Conservation (phyloP, 2,113 vertebrate genomes). For the Diadophis punctatus region DNA sequence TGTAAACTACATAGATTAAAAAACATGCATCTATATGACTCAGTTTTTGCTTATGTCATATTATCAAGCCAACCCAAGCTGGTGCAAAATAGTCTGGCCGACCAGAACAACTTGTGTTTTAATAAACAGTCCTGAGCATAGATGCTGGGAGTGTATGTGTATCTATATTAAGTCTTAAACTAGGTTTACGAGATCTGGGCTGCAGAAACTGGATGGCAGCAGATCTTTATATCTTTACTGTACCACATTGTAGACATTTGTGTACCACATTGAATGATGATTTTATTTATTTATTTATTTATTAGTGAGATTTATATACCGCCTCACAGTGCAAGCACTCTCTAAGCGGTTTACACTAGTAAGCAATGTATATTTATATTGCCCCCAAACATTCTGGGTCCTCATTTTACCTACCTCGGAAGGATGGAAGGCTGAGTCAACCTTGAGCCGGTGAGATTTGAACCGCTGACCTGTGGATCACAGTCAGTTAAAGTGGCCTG, state of each 20-base stretch:
- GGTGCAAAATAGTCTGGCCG: neutral
- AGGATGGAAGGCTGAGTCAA: too few relatives aligned
- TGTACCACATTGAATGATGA: neutral
- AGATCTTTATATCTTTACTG: neutral
- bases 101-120: neutral
- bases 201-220: neutral
- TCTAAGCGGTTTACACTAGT: too few relatives aligned
- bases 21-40: neutral
- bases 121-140: neutral
- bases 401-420: too few relatives aligned
- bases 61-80: neutral
- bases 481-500: too few relatives aligned
- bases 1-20: too few relatives aligned
- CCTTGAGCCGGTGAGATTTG: too few relatives aligned
- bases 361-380: too few relatives aligned
- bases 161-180: neutral
- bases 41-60: neutral
- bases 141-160: neutral
- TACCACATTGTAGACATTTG: neutral
- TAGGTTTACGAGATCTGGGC: neutral
- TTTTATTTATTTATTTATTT: too few relatives aligned
- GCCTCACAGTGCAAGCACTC: too few relatives aligned
- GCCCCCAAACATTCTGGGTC: too few relatives aligned
- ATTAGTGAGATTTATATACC: too few relatives aligned
- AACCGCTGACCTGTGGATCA: too few relatives aligned